These are phyloP conservation scores for Pollachius pollachius DNA, from an alignment of 2,113 vertebrate genomes.

Conservation along the genomic window DNA sequence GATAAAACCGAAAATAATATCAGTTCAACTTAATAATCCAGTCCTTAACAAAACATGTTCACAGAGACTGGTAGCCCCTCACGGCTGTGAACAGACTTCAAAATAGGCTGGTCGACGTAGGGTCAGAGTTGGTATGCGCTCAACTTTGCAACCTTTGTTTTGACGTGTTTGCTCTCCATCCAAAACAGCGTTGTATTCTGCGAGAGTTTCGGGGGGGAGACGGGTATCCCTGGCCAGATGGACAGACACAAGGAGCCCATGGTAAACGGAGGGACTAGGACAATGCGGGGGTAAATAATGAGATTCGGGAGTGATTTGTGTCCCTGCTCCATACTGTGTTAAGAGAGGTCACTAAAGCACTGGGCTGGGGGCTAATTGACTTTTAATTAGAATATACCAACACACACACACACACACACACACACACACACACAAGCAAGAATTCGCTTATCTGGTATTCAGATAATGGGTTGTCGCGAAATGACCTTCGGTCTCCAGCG, in stretches of 20 bases:
- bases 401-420: conserved; percentile 21
- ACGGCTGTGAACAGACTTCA: background rate
- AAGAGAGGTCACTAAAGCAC: conserved; percentile 53
- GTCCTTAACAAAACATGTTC: background rate
- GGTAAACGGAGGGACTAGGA: conserved; percentile 39
- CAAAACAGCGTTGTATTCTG: too few species aligned
- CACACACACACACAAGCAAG: conserved; percentile 7
- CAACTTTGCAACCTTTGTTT: too few species aligned
- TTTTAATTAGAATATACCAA: conserved; percentile 63
- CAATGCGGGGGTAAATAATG: conserved; percentile 56
- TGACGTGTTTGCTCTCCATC: too few species aligned
- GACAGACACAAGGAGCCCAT: conserved; percentile 18
- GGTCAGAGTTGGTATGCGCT: too few species aligned
- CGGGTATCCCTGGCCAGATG: conserved; percentile 20
- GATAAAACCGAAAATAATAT: background rate
- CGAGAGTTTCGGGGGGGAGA: background rate
- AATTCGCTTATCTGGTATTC: background rate
- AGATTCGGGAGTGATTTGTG: conserved; percentile 47
- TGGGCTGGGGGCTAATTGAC: conserved; percentile 64
- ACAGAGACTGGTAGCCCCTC: background rate
- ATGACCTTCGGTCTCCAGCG: conserved; percentile 35
- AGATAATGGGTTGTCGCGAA: conserved; percentile 26
- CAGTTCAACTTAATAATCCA: background rate
- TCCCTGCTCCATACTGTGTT: conserved; percentile 47
- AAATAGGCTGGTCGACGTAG: too few species aligned